Base-by-base conservation (phyloP, 37 sponge, comb jelly and placozoan genomes). In the Petrosia ficiformis region DNA sequence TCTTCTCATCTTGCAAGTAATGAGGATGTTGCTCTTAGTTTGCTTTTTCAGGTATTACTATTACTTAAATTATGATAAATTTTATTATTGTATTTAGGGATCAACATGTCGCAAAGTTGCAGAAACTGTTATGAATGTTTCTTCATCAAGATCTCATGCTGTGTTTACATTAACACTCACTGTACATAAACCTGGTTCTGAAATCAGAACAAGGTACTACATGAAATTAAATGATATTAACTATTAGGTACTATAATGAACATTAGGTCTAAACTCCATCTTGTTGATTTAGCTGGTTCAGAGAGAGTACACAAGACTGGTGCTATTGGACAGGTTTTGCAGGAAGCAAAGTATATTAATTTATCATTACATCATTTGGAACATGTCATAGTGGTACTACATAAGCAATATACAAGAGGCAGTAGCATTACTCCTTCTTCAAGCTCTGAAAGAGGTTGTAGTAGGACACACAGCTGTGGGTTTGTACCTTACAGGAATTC, bases 211-310 rank as follows among this genome's bases (percentile, higher is more conserved):
- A 32, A 92, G 70, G 87, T 93, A 8, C 54, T 67, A 26, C 22
- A 25, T 58, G 72, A n/a, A n/a, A n/a, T n/a, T n/a, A n/a, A n/a
- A n/a, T n/a, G n/a, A n/a, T n/a, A n/a, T n/a, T n/a, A n/a, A n/a
- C n/a, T n/a, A n/a, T n/a, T n/a, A n/a, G n/a, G n/a, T n/a, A n/a
- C n/a, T n/a, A n/a, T n/a, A n/a, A n/a, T n/a, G n/a, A n/a, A n/a
- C n/a, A n/a, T n/a, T 71, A 92, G 93, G 76, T 94, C 95, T 8
- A 94, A 94, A 44, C 78, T 94, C 48, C 72, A 94, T 60, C 74
- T 94, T 44, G 95, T 94, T 10, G 95, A 94, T 81, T 60, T 94
- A 60, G 95, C 95, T 40, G 95, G 95, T 16, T 94, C 95, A 31
- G 95, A 94, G 70, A 32, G 95, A 31, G 95, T 94, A 38, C 72